phyloP scores from a whole-genome alignment of 2,888 invertebrate genomes.

The Athalia cordata region DNA sequence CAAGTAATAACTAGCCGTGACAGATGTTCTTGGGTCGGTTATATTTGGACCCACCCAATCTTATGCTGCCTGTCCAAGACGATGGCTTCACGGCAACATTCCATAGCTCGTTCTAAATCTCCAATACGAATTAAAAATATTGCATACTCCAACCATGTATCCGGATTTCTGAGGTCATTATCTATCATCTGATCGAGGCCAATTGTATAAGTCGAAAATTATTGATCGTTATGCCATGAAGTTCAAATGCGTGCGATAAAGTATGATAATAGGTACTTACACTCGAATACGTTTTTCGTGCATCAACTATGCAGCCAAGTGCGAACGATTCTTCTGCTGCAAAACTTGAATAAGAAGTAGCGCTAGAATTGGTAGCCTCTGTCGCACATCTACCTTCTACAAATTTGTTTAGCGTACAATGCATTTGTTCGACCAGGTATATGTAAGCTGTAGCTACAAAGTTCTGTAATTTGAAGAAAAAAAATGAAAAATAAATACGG shows the following conservation, averaged over 20 bases:
- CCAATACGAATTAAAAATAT: constrained; percentile 55
- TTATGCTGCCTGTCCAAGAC: constrained; percentile 55
- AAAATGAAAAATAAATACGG: no score
- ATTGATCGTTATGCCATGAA: constrained; percentile 1
- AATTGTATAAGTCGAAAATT: background rate
- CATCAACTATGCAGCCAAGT: constrained; percentile 54
- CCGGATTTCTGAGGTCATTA: constrained; percentile 49
- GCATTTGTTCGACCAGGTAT: constrained; percentile 63
- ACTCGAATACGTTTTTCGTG: constrained; percentile 52
- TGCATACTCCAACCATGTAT: constrained; percentile 60
- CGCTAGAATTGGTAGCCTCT: background rate
- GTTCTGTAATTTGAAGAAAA: constrained; percentile 52
- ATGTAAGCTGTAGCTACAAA: constrained; percentile 58
- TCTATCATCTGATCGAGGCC: constrained; percentile 54
- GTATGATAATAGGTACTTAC: constrained; percentile 48
- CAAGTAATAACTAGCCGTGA: background rate
- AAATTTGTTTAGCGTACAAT: constrained; percentile 57
- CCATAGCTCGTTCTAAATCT: constrained; percentile 57
- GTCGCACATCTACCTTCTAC: constrained; percentile 51
- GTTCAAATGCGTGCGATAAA: background rate
- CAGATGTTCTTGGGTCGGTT: background rate
- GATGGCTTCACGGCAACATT: constrained; percentile 61
- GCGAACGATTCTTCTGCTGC: constrained; percentile 62
- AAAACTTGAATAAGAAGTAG: constrained; percentile 47
- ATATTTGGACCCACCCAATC: constrained; percentile 56